Conservation (phyloP, 2,888 invertebrate species). For the Parnassius glacialis region DNA sequence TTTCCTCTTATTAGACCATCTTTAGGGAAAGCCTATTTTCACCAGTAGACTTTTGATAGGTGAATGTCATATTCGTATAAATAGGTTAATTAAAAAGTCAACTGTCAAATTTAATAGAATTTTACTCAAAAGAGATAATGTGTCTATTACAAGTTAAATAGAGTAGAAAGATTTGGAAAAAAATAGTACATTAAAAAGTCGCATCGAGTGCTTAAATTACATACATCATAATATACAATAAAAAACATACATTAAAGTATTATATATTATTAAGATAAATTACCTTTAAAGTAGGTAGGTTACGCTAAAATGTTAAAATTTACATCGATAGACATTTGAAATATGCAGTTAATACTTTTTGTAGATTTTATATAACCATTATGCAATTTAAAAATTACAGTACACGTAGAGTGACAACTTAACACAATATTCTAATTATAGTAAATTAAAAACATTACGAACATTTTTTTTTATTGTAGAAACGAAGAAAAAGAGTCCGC, state of each 20-base stretch:
- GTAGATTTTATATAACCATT: neutral
- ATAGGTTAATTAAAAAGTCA: too few species aligned
- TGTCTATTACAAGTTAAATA: constrained; percentile 3
- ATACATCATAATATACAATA: neutral
- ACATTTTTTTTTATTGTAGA: neutral
- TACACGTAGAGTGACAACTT: constrained; percentile 7
- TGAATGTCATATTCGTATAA: too few species aligned
- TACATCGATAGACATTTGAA: neutral
- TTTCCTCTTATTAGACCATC: too few species aligned
- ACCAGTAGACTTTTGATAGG: too few species aligned
- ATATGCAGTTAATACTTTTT: neutral
- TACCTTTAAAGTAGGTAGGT: too few species aligned
- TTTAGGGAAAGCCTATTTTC: too few species aligned
- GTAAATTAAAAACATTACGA: neutral
- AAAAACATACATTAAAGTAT: too few species aligned
- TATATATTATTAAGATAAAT: too few species aligned
- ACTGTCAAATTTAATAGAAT: neutral
- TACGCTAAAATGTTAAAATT: neutral
- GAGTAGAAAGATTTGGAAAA: constrained; percentile 12
- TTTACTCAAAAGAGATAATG: constrained; percentile 13
- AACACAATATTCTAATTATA: too few species aligned
- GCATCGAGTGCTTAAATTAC: neutral
- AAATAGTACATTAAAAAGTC: constrained; percentile 16
- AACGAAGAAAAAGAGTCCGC: too few species aligned
- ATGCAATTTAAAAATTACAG: constrained; percentile 1